Base-by-base conservation (phyloP, 1,140 invertebrate genomes). In the Drosophila ohnishii region DNA sequence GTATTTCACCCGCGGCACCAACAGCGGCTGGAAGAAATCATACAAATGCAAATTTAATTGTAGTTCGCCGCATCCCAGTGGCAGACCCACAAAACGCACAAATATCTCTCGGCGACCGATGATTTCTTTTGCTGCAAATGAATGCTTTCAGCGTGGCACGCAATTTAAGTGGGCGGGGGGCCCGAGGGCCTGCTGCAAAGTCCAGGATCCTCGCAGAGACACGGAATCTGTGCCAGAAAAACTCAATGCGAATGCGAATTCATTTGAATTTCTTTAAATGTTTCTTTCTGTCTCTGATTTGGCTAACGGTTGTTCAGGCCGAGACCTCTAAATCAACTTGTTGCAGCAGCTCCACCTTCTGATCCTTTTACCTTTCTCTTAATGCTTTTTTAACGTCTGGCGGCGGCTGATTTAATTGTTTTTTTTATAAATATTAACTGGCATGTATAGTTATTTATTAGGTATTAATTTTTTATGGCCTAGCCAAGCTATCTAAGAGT, bases 21-120 rank as follows among this genome's bases (percentile, higher is more conserved):
- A 19, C 65, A 47, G 34, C 56, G 55, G 67, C 75, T 58, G 50
- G 19, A 58, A 48, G 55, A 55, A 77, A 84, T 86, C 84, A 78
- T 85, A 90, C 90, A 91, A 91, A 91, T 91, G 90, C 90, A 91
- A 91, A 91, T 91, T 91, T 91, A 91, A 91, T 91, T 91, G 90
- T 88, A 89, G 84, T 86, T 73, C 58, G 73, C 74, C 73, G 63
- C 73, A 66, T 65, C 74, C 69, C 83, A 83, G 73, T 78, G 71
- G 76, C 83, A 79, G 61, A 69, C 64, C 51, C 51, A 55, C 34
- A 55, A 69, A 69, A 69, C 65, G 65, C 65, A 69, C 65, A 69
- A 69, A 69, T 66, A 67, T 66, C 47, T 71, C 35, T 71, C 66
- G 42, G 66, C 65, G 44, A 55, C 45, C 51, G 51, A 55, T 55